phyloP scores from a whole-genome alignment of 2,888 invertebrate species.

The Metacarcinus magister region DNA sequence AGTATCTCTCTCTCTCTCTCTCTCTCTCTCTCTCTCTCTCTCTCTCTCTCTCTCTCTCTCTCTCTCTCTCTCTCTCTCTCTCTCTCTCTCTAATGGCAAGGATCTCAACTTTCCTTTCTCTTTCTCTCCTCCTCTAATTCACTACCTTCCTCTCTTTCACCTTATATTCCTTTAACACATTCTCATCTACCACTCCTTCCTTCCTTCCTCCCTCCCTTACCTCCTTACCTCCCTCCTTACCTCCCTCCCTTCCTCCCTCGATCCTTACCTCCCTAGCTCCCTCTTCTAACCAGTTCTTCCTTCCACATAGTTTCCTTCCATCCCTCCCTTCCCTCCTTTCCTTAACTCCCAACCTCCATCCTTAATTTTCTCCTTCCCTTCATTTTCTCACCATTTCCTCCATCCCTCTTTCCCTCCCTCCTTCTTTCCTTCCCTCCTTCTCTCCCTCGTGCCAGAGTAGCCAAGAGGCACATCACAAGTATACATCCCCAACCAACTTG shows the following conservation, averaged over 20 bases:
- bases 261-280: neutral
- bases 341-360: too few species aligned
- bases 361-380: too few species aligned
- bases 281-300: neutral
- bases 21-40: conserved; percentile 48
- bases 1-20: conserved; percentile 41
- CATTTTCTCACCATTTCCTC: too few species aligned
- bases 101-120: neutral
- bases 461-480: too few species aligned
- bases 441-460: too few species aligned
- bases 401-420: too few species aligned
- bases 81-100: neutral
- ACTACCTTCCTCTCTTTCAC: neutral
- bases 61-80: neutral
- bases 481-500: too few species aligned
- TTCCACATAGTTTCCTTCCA: neutral
- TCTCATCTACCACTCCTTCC: neutral
- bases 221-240: neutral
- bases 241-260: neutral
- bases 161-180: neutral
- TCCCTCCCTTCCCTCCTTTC: neutral
- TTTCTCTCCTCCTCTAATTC: neutral
- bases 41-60: conserved; percentile 48
- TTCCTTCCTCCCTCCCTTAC: neutral
- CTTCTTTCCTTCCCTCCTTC: too few species aligned